Evolutionary conservation across 2,888 invertebrate genomes (phyloP).

Genomic region (Criorhina ranunculi): DNA sequence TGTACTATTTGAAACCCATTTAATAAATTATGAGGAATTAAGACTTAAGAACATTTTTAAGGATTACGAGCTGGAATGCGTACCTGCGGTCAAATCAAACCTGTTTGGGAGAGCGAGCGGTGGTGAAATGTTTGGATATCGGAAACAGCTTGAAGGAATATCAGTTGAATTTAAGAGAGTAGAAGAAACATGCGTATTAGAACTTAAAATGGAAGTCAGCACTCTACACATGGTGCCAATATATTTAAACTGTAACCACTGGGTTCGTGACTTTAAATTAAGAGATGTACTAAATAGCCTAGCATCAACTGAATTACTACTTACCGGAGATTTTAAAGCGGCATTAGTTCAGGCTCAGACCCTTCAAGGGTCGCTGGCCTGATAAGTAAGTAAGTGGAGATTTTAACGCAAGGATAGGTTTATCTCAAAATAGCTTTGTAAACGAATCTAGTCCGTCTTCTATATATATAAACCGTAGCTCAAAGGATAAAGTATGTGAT

Average conservation of each 20-base stretch:
- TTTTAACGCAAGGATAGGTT: not conserved
- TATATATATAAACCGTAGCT: slow-evolving; percentile 1
- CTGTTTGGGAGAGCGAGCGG: not conserved
- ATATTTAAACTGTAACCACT: not conserved
- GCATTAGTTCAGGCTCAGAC: too few relatives aligned
- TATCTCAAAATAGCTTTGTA: too few relatives aligned
- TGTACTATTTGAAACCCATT: not conserved
- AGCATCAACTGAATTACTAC: not conserved
- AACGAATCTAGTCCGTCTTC: too few relatives aligned
- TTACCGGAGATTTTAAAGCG: not conserved
- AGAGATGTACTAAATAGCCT: not conserved
- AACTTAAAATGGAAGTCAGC: not conserved
- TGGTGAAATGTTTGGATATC: slow-evolving; percentile 5
- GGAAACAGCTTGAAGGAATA: not conserved
- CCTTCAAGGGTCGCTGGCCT: too few relatives aligned
- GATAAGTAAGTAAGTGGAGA: too few relatives aligned
- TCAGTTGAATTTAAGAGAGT: not conserved
- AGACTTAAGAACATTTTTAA: slow-evolving; percentile 1
- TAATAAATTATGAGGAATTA: not conserved
- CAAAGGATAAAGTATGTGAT: slow-evolving; percentile 1
- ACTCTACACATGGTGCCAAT: too few relatives aligned
- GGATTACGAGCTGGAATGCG: not conserved
- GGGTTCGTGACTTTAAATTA: not conserved
- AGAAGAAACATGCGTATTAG: not conserved
- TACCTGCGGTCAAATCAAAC: not conserved